Conservation (phyloP, 2,888 invertebrate species). For the Harmothoe impar region DNA sequence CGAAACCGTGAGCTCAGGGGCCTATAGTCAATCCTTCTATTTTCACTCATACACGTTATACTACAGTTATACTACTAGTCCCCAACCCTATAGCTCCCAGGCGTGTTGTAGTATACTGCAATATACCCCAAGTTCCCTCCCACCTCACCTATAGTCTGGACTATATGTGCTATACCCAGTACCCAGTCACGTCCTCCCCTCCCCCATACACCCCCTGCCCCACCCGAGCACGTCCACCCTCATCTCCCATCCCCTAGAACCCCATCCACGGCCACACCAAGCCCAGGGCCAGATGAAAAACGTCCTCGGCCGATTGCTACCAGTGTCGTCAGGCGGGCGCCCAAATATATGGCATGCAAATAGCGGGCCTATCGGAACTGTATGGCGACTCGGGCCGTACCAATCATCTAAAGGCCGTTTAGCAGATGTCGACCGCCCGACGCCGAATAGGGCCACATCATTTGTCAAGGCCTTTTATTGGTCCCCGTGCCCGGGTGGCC, state of each 20-base stretch:
- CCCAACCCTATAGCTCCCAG: too few species aligned
- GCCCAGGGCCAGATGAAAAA: not conserved
- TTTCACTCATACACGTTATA: too few species aligned
- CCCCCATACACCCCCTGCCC: not conserved
- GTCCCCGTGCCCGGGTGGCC: not conserved
- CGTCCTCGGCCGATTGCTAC: not conserved
- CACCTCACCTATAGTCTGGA: too few species aligned
- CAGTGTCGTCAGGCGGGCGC: not conserved
- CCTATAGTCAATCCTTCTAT: too few species aligned
- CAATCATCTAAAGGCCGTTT: not conserved
- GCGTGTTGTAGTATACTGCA: too few species aligned
- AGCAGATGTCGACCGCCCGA: not conserved
- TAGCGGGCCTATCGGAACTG: slow-evolving; percentile 2
- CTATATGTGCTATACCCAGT: not conserved
- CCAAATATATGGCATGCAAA: slow-evolving; percentile 27
- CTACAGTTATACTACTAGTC: too few species aligned
- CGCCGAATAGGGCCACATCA: not conserved
- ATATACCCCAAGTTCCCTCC: too few species aligned
- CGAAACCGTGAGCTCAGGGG: too few species aligned
- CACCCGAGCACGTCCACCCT: not conserved
- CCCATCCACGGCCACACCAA: not conserved
- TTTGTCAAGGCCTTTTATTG: not conserved
- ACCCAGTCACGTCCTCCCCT: not conserved
- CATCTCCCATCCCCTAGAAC: not conserved
- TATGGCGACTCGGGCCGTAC: not conserved